Conservation (phyloP, 2,113 vertebrate species). For the Sturnus vulgaris region DNA sequence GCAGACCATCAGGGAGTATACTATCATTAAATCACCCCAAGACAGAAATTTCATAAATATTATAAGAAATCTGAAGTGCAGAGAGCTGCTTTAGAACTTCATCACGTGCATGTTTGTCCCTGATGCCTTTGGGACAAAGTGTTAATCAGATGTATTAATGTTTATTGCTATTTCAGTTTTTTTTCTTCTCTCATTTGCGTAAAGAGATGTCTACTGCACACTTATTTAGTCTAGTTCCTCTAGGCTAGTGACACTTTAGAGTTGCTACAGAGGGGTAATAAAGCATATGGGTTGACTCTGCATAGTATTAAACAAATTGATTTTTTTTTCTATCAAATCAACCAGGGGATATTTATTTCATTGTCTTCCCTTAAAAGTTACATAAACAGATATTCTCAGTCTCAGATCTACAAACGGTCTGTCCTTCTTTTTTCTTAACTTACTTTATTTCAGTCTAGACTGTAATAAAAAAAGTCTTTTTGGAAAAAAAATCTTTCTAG, state of each 20-base stretch:
- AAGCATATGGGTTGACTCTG: background rate
- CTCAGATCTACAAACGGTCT: background rate
- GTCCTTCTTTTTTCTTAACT: background rate
- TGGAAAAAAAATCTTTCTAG: background rate
- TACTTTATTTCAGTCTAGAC: background rate
- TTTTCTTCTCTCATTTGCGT: background rate
- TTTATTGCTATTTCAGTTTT: background rate
- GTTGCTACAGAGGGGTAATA: background rate
- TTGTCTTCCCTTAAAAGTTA: background rate
- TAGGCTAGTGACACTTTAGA: background rate
- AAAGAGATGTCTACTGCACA: background rate
- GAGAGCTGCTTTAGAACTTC: background rate
- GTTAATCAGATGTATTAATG: background rate
- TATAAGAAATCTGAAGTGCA: background rate
- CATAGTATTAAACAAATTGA: background rate
- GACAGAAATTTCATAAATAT: background rate
- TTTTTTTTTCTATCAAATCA: background rate
- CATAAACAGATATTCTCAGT: background rate
- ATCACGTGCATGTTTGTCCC: background rate
- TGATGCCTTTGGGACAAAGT: background rate
- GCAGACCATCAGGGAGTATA: background rate
- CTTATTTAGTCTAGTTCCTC: background rate
- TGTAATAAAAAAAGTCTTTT: background rate
- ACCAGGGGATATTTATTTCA: background rate
- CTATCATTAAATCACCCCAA: background rate